phyloP scores from a whole-genome alignment of 2,888 invertebrate genomes.

The Cremastinae sp. region DNA sequence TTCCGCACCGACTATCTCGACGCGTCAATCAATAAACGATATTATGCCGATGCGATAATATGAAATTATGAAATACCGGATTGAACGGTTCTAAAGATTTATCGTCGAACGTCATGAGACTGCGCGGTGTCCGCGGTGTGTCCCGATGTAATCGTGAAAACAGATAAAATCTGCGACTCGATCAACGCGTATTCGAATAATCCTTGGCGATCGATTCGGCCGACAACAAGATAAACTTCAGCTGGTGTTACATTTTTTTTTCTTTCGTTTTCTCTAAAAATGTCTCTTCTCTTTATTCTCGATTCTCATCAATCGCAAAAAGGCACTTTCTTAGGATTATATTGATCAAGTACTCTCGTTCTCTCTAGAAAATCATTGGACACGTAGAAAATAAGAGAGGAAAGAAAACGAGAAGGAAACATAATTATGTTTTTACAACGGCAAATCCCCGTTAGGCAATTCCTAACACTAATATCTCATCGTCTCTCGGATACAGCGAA shows the following conservation, averaged over 20 bases:
- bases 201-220: slow-evolving; percentile 31
- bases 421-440: slow-evolving; percentile 38
- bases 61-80: slow-evolving; percentile 46
- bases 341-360: slow-evolving; percentile 63
- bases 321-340: slow-evolving; percentile 66
- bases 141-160: neutral
- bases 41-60: slow-evolving; percentile 50
- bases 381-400: slow-evolving; percentile 36
- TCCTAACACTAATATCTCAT: slow-evolving; percentile 14
- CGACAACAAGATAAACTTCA: slow-evolving; percentile 37
- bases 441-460: slow-evolving; percentile 41
- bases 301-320: slow-evolving; percentile 54
- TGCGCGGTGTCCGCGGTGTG: neutral
- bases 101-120: slow-evolving; percentile 4
- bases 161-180: neutral
- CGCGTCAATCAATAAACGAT: slow-evolving; percentile 32
- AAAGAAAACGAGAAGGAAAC: slow-evolving; percentile 2
- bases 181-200: slow-evolving; percentile 26
- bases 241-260: slow-evolving; percentile 14
- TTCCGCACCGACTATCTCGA: slow-evolving; percentile 32
- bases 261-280: neutral
- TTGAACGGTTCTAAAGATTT: slow-evolving; percentile 18
- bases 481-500: slow-evolving; percentile 43
- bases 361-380: slow-evolving; percentile 51
- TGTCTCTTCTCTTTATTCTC: slow-evolving; percentile 22